These are phyloP conservation scores for Euphonia xanthogaster DNA, from an alignment of 2,797 vertebrate genomes.

Conservation along the genomic window DNA sequence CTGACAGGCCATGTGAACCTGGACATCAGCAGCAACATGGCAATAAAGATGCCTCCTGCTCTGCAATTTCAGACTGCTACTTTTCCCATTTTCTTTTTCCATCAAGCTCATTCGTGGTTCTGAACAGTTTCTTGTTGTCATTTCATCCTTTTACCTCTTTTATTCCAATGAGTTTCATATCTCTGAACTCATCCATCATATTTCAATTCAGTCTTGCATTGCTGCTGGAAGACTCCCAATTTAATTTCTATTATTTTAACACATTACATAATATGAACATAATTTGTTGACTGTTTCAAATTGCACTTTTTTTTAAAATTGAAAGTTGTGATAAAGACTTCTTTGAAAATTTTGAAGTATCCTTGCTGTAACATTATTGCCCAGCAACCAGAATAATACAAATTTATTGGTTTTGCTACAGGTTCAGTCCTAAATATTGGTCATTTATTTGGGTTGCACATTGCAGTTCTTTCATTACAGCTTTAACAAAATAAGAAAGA, in stretches of 20 bases:
- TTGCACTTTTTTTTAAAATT: neutral
- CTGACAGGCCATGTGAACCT: neutral
- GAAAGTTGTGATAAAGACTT: neutral
- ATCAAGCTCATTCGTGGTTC: neutral
- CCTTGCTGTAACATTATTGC: neutral
- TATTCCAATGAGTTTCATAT: neutral
- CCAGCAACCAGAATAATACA: neutral
- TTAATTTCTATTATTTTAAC: slow-evolving; percentile 4
- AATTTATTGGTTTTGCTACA: neutral
- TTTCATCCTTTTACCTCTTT: neutral
- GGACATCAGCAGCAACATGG: neutral
- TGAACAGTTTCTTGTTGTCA: neutral
- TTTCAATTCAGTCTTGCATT: neutral
- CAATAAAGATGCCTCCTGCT: neutral
- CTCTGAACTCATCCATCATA: neutral
- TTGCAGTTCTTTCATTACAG: neutral
- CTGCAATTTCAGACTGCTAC: neutral
- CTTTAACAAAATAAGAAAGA: neutral
- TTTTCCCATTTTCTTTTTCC: neutral
- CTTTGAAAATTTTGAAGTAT: neutral
- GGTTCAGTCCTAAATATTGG: neutral
- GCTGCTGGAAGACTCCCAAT: neutral
- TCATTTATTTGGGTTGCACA: neutral
- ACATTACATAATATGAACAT: neutral
- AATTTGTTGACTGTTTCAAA: neutral